A percentile compares a stretch with the other conserved stretches of the same genome.
Conservation (phyloP, 1,140 invertebrate genomes). For the Gerris buenoi region DNA sequence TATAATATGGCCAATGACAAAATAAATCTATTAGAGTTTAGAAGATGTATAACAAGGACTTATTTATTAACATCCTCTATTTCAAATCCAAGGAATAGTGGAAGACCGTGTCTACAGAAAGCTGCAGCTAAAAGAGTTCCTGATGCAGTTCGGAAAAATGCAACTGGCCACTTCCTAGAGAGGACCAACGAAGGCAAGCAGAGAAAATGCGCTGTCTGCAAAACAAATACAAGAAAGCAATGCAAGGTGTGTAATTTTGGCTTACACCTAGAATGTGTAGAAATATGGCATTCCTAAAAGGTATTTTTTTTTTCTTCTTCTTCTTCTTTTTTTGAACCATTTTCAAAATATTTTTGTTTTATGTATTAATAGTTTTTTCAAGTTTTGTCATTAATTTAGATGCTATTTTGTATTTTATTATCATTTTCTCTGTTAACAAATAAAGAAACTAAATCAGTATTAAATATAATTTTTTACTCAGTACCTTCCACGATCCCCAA, state of each 20-base stretch:
- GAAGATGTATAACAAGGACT: slow-evolving; percentile 14
- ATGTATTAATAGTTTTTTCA: too few relatives aligned
- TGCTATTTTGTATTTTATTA: too few relatives aligned
- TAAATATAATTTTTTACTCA: too few relatives aligned
- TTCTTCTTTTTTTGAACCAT: too few relatives aligned
- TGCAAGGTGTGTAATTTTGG: slow-evolving; percentile 11
- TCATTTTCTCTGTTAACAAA: too few relatives aligned
- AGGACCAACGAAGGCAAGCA: slow-evolving; percentile 19
- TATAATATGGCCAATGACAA: slow-evolving; percentile 16
- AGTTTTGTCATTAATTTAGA: too few relatives aligned
- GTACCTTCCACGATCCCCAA: too few relatives aligned
- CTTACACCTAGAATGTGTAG: slow-evolving; percentile 7
- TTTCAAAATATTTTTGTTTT: too few relatives aligned
- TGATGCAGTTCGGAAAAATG: slow-evolving; percentile 12
- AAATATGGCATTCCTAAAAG: slow-evolving; percentile 4
- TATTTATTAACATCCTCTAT: slow-evolving; percentile 14
- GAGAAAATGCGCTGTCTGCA: slow-evolving; percentile 20
- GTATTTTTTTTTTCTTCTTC: too few relatives aligned
- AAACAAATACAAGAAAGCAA: slow-evolving; percentile 19
- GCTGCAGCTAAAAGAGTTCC: slow-evolving; percentile 9
- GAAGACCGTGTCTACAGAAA: slow-evolving; percentile 13
- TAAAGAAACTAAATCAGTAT: too few relatives aligned
- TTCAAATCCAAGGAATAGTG: slow-evolving; percentile 15
- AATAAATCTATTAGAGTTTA: slow-evolving; percentile 17
- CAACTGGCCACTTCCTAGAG: slow-evolving; percentile 13